These are phyloP conservation scores for Cantharis lateralis DNA, from an alignment of 2,888 invertebrate species.

Conservation along the genomic window DNA sequence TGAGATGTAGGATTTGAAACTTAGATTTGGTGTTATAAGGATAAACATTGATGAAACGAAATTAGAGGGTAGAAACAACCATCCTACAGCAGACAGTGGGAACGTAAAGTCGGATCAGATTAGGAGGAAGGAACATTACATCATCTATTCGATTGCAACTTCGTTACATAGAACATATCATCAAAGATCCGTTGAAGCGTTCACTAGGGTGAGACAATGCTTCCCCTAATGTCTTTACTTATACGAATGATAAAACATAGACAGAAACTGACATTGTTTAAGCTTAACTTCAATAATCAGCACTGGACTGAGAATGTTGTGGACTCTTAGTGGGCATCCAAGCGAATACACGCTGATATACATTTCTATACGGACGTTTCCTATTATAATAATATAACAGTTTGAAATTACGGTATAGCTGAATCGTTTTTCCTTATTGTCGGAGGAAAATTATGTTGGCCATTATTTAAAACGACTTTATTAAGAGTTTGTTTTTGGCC, in stretches of 20 bases:
- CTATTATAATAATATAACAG: constrained; percentile 8
- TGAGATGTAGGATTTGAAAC: background rate
- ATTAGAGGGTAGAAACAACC: constrained; percentile 21
- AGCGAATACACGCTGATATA: constrained; percentile 25
- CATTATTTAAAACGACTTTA: background rate
- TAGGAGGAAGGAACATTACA: constrained; percentile 30
- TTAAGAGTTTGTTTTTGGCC: background rate
- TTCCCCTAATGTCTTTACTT: constrained; percentile 38
- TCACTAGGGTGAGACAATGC: constrained; percentile 36
- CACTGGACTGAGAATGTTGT: constrained; percentile 32
- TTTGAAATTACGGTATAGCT: constrained; percentile 1
- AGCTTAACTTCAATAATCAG: constrained; percentile 30
- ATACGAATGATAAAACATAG: constrained; percentile 34
- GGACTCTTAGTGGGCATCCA: constrained; percentile 25
- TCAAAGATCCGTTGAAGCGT: constrained; percentile 35
- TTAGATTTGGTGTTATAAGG: constrained; percentile 18
- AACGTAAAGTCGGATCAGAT: constrained; percentile 30
- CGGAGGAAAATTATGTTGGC: background rate
- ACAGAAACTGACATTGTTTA: constrained; percentile 33
- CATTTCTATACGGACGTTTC: constrained; percentile 9
- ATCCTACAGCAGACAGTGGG: constrained; percentile 13
- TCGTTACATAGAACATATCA: constrained; percentile 33
- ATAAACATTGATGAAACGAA: constrained; percentile 28
- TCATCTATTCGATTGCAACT: constrained; percentile 35
- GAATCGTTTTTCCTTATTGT: background rate